phyloP scores from a whole-genome alignment of 30 jellyfish, hydroid and myxozoan genomes.

The Hydra vulgaris region DNA sequence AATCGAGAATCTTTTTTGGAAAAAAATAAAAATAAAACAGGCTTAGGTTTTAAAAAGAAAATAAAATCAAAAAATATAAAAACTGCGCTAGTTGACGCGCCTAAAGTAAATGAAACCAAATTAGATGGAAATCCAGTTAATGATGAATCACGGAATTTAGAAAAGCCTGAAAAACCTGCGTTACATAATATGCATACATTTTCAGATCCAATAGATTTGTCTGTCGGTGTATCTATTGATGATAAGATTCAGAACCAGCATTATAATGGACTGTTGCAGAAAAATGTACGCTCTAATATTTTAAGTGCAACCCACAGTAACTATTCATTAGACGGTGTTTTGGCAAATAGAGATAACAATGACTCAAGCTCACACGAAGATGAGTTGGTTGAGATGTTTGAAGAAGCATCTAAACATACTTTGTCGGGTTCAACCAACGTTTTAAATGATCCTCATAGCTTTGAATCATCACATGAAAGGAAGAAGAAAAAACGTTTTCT shows the following conservation, averaged over 20 bases:
- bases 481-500: constrained; percentile 6
- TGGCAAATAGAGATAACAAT: neutral
- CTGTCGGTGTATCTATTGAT: neutral
- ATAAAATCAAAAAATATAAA: neutral
- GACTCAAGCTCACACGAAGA: constrained; percentile 13
- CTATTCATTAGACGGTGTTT: neutral
- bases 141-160: neutral
- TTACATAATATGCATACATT: neutral
- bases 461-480: neutral
- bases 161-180: neutral
- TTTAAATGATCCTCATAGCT: neutral
- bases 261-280: too few species aligned
- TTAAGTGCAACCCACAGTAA: neutral
- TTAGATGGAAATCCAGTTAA: neutral
- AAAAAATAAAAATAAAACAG: neutral
- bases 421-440: neutral
- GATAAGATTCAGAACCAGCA: neutral
- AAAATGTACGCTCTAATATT: neutral
- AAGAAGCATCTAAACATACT: neutral
- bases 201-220: neutral
- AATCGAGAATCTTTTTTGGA: neutral
- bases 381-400: constrained; percentile 9
- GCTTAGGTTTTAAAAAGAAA: neutral
- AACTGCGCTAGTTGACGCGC: neutral
- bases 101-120: neutral